Conservation (phyloP, 2,113 vertebrate species). For the Rhodinocichla rosea region DNA sequence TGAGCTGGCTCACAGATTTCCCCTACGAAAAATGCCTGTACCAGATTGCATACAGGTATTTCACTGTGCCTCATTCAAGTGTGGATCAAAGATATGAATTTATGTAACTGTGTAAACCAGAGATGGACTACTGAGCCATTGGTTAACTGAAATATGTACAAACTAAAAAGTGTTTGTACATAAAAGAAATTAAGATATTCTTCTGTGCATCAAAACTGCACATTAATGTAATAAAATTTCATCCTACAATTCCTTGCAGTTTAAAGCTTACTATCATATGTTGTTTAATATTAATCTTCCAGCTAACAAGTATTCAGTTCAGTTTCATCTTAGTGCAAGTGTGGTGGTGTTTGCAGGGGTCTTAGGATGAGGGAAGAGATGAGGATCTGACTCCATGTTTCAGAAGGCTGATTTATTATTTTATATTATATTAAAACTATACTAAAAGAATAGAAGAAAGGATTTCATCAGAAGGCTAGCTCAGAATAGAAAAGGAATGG, state of each 20-base stretch:
- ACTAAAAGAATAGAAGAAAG: no score
- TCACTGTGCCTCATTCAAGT: neutral
- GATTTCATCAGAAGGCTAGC: no score
- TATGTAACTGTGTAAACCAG: neutral
- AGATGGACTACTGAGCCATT: neutral
- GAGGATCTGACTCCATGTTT: no score
- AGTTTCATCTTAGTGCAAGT: neutral
- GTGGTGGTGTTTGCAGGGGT: no score
- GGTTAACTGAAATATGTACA: neutral
- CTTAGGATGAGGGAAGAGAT: no score
- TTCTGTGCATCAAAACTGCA: neutral
- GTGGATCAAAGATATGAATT: neutral
- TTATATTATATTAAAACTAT: no score
- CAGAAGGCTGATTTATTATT: no score
- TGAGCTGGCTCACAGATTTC: neutral
- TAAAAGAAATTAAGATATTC: neutral
- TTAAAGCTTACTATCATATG: neutral
- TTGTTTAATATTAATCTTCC: neutral
- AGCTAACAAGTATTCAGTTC: neutral
- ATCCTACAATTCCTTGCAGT: neutral
- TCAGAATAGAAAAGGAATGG: no score
- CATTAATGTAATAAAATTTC: neutral
- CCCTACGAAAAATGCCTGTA: neutral
- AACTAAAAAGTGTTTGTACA: neutral
- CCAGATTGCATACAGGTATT: neutral